phyloP scores from a whole-genome alignment of 2,888 invertebrate genomes.

The Gonocerus acuteangulatus region DNA sequence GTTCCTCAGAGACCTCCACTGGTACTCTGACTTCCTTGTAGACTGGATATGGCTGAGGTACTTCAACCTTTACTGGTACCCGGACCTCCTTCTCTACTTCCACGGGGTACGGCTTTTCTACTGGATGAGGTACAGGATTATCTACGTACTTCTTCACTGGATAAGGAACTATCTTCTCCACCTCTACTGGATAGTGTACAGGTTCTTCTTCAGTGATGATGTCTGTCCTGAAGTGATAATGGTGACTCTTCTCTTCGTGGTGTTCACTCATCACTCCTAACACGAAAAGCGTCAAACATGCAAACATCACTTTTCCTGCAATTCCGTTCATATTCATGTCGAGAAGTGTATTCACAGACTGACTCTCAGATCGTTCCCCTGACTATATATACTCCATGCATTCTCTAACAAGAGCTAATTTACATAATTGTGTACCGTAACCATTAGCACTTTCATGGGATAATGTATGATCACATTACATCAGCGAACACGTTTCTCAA shows the following conservation, averaged over 20 bases:
- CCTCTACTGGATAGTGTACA: constrained; percentile 38
- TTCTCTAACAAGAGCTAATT: too few relatives aligned
- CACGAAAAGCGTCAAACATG: too few relatives aligned
- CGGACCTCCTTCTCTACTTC: constrained; percentile 38
- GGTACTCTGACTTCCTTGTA: constrained; percentile 37
- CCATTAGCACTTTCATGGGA: too few relatives aligned
- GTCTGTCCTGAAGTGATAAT: constrained; percentile 28
- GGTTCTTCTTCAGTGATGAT: constrained; percentile 37
- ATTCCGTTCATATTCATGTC: too few relatives aligned
- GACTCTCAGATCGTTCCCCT: too few relatives aligned
- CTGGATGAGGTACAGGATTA: constrained; percentile 38
- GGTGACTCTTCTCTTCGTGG: background rate
- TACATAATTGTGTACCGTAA: too few relatives aligned
- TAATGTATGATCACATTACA: too few relatives aligned
- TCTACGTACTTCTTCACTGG: constrained; percentile 39
- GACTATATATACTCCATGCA: too few relatives aligned
- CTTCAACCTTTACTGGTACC: constrained; percentile 38
- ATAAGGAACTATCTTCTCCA: constrained; percentile 40
- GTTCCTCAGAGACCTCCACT: constrained; percentile 36
- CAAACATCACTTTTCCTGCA: too few relatives aligned
- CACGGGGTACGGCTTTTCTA: constrained; percentile 39
- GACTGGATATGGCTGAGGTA: constrained; percentile 39
- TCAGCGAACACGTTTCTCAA: too few relatives aligned
- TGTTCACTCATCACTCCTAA: background rate
- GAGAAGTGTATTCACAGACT: too few relatives aligned